Evolutionary conservation across 2,888 invertebrate genomes (phyloP).

Genomic region (Ramazzottius varieornatus): DNA sequence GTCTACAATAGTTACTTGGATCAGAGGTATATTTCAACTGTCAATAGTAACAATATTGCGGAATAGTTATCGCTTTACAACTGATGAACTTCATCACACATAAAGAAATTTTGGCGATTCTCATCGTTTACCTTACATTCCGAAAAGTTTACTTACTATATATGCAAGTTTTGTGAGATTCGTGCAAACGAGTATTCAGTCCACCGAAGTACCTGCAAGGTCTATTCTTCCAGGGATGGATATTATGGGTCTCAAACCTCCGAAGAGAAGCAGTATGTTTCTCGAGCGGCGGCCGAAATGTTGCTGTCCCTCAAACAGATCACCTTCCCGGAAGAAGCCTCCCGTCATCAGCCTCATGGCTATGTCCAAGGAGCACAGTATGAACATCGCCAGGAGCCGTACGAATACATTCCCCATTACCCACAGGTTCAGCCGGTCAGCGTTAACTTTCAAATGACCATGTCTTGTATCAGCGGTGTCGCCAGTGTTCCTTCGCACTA

Average conservation of each 20-base stretch:
- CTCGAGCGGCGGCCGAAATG: slow-evolving; percentile 53
- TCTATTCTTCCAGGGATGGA: neutral
- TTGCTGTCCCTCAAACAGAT: slow-evolving; percentile 51
- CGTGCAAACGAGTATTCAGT: no score
- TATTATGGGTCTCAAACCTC: slow-evolving; percentile 17
- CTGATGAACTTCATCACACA: no score
- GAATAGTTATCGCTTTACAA: no score
- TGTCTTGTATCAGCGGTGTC: slow-evolving; percentile 1
- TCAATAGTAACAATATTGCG: no score
- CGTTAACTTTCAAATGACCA: slow-evolving; percentile 2
- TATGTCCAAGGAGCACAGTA: neutral
- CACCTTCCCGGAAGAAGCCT: neutral
- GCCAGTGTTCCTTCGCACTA: neutral
- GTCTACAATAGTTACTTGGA: no score
- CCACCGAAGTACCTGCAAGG: neutral
- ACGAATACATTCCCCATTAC: no score
- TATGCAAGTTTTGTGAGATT: no score
- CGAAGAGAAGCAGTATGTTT: slow-evolving; percentile 18
- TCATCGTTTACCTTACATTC: no score
- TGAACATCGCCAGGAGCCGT: neutral
- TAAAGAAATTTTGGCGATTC: no score
- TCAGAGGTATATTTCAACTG: no score
- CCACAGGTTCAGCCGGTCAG: neutral
- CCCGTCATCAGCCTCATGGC: neutral
- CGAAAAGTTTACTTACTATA: no score